Base-by-base conservation (phyloP, 2,888 invertebrate species). In the Pyrochroa serraticornis region DNA sequence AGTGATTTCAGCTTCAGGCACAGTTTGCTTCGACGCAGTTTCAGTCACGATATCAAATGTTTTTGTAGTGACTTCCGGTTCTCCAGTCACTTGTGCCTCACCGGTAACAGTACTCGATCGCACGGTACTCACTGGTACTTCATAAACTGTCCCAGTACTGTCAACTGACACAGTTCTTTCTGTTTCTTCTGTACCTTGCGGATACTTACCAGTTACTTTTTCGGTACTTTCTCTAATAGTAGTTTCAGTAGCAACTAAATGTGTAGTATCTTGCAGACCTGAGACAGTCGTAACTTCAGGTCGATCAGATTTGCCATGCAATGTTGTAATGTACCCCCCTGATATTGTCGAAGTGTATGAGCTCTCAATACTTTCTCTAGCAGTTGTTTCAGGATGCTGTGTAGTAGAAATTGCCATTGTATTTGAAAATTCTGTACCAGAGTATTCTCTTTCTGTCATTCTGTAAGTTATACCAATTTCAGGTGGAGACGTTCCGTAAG, bases 151-250 rank as follows among this genome's bases (percentile, higher is more conserved):
- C 7, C n/a, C 39, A 39, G 8, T 12, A 34, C 3, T 8, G n/a
- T 12, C 33, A 10, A 32, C 6, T n/a, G 44, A 10, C 31, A 32
- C 31, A 9, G 34, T 36, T 12, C 34, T 37, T 30, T 49, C 72
- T 13, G 72, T 72, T 14, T 67, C 61, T 46, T 74, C 66, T 5
- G 73, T 73, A 1, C 73, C 67, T 33, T 68, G 59, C 49, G 74
- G 72, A 3, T 64, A 64, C 0, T 70, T 64, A 1, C 6, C 13
- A 13, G 39, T 39, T 41, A 13, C 13, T n/a, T 32, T 33, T 7
- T 39, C 13, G n/a, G 48, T 38, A 5, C 8, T 43, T 32, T 47
- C 46, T 33, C 13, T 12, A 22, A 32, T 10, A 38, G 31, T 6
- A 9, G 14, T 37, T 37, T 47, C 36, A n/a, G 47, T 38, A 12